A percentile compares a stretch with the other conserved stretches of the same genome.
These are phyloP conservation scores for Phengaris alcon DNA, from an alignment of 2,888 invertebrate genomes.

Conservation along the genomic window DNA sequence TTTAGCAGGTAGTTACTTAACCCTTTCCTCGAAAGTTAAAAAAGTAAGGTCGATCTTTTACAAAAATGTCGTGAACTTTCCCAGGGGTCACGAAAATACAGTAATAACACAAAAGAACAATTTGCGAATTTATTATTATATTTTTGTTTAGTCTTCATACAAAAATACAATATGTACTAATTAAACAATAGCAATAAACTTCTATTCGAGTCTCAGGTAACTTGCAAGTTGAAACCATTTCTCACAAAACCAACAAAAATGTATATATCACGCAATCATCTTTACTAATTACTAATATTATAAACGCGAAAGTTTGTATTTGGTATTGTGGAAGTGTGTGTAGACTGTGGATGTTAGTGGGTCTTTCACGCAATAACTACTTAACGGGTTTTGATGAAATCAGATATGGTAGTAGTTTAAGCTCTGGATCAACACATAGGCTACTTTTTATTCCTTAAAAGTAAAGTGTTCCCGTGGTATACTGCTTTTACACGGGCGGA, in stretches of 20 bases:
- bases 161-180: slow-evolving; percentile 19
- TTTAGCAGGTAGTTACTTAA: slow-evolving; percentile 2
- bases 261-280: no score
- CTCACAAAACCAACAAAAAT: no score
- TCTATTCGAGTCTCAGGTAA: not conserved
- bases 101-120: not conserved
- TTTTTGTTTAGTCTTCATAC: slow-evolving; percentile 12
- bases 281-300: no score
- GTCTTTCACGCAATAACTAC: no score
- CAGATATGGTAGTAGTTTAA: no score
- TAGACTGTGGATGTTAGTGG: no score
- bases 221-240: not conserved
- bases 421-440: no score
- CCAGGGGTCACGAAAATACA: slow-evolving; percentile 34
- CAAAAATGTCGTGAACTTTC: slow-evolving; percentile 36
- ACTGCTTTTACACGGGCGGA: no score
- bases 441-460: no score
- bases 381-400: no score
- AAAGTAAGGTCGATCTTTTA: slow-evolving; percentile 2
- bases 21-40: slow-evolving; percentile 5
- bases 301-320: not conserved
- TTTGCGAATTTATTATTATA: not conserved
- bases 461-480: no score
- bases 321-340: no score
- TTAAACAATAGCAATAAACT: slow-evolving; percentile 1